phyloP scores from a whole-genome alignment of 1,140 invertebrate genomes.

The Odontomachus brunneus region DNA sequence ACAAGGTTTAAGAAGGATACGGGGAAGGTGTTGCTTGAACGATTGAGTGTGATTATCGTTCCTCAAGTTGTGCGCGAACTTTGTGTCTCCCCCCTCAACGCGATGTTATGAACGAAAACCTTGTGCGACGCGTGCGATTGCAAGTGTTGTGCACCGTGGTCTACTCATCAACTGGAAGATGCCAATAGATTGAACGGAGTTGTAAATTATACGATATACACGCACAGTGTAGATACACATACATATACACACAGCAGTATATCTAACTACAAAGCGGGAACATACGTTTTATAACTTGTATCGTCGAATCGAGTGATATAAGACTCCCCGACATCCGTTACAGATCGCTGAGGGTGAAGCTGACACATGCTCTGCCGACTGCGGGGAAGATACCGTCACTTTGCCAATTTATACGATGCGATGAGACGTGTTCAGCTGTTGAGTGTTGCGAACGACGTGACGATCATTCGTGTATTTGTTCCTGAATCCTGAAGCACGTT shows the following conservation, averaged over 20 bases:
- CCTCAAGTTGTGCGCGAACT: constrained; percentile 48
- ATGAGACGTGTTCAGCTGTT: constrained; percentile 27
- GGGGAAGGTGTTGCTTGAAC: constrained; percentile 40
- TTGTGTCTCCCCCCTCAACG: constrained; percentile 44
- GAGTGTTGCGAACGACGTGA: constrained; percentile 20
- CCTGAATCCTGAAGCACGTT: constrained; percentile 42
- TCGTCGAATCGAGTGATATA: constrained; percentile 31
- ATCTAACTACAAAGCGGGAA: constrained; percentile 35
- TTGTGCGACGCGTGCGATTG: constrained; percentile 48
- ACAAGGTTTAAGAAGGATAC: not conserved
- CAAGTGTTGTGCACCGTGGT: constrained; percentile 52
- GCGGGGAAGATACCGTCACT: constrained; percentile 8
- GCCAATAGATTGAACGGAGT: constrained; percentile 13
- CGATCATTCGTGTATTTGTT: constrained; percentile 52
- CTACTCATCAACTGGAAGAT: constrained; percentile 47
- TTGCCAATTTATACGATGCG: constrained; percentile 19
- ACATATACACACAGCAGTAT: constrained; percentile 5
- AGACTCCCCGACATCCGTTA: constrained; percentile 9
- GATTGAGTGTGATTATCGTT: constrained; percentile 50
- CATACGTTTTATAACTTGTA: constrained; percentile 30
- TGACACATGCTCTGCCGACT: constrained; percentile 13
- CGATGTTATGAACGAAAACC: constrained; percentile 34
- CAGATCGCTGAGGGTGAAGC: constrained; percentile 7
- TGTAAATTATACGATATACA: not conserved
- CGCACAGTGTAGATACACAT: not conserved